phyloP scores from a whole-genome alignment of 2,797 vertebrate genomes.

The Acanthiza pusilla region DNA sequence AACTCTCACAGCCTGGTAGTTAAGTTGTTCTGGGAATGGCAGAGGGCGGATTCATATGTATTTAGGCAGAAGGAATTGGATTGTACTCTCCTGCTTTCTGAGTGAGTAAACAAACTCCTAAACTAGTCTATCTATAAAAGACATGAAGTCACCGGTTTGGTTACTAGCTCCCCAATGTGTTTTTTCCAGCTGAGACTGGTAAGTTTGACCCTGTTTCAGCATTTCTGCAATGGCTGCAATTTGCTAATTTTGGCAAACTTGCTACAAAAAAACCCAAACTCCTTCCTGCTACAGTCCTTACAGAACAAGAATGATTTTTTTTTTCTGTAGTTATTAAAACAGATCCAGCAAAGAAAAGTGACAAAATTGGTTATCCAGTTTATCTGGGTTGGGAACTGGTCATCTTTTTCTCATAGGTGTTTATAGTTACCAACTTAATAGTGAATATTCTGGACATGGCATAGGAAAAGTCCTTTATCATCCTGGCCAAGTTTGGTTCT shows the following conservation, averaged over 20 bases:
- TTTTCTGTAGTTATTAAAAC: background rate
- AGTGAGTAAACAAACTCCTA: background rate
- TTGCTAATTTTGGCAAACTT: background rate
- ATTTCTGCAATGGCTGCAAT: background rate
- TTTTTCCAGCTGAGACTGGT: background rate
- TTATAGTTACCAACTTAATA: background rate
- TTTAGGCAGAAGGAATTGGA: background rate
- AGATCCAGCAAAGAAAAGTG: background rate
- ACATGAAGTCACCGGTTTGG: background rate
- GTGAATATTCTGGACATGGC: background rate
- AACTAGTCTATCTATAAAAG: background rate
- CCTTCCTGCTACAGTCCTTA: background rate
- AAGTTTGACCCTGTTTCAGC: background rate
- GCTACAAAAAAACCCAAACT: background rate
- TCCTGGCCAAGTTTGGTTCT: background rate
- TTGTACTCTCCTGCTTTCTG: background rate
- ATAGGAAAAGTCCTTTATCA: background rate
- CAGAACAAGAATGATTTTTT: background rate
- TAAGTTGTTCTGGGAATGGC: conserved; percentile 17
- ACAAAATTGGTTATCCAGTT: background rate
- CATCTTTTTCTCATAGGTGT: background rate
- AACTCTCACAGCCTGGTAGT: background rate
- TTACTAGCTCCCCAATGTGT: background rate
- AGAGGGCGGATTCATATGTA: background rate
- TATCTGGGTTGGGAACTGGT: background rate